Evolutionary conservation across 2,797 vertebrate species (phyloP), one percentile per base, ranked within the genome.

Genomic region (Chlorospingus semifuscus): DNA sequence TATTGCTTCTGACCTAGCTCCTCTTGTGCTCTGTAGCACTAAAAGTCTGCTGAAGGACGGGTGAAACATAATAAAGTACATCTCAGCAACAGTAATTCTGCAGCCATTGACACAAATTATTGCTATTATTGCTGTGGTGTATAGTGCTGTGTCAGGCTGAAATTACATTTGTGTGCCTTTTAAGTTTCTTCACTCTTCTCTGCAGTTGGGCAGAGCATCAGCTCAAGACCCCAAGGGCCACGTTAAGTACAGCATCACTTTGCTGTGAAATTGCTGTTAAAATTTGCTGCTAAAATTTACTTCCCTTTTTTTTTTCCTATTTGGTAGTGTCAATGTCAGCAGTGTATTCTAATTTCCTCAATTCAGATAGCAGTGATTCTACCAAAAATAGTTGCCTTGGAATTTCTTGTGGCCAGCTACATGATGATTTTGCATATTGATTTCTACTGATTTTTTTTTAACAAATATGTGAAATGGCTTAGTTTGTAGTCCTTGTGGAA

Each of bases 71-170:
- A 59, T 76, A 57, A 90, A 95, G 68, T 24, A 32, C 32, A 70
- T 53, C 77, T 70, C 78, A 13, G 60, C 0, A 0, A 61, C 74
- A 71, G 90, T 90, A 78, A 89, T 88, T 90, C 66, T 66, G 68
- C 36, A 94, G 81, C 71, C 56, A 68, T 66, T 84, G 78, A 87
- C 78, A 95, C 71, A 74, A 93, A 87, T 92, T 68, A 90, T 82
- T 89, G 77, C 88, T 80, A 77, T 93, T 70, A 87, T 76, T 90
- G 80, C 90, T 83, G 56, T 66, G 6, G 2, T 46, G 41, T 53
- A 15, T 36, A 53, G 81, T 30, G n/a, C 78, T 64, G 44, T 59
- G 56, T 36, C 86, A 90, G 88, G 41, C 77, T 93, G 46, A 61
- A 93, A 87, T 90, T 70, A 60, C 81, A n/a, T 83, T 83, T 71